Conservation (phyloP, 2,113 vertebrate species). For the Mirounga angustirostris region DNA sequence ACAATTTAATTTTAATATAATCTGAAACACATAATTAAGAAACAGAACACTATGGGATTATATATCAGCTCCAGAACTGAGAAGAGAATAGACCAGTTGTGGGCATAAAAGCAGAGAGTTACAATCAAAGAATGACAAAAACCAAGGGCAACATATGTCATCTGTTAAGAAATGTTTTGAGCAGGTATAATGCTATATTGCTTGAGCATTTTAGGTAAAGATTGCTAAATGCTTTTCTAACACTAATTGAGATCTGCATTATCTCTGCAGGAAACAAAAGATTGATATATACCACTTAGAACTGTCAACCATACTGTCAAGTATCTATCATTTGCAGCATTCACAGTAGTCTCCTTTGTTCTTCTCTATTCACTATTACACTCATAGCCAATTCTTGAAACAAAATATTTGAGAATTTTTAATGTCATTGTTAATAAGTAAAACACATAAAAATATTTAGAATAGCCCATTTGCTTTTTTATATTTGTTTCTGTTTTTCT, state of each 20-base stretch:
- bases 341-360: not conserved
- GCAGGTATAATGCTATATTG: not conserved
- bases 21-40: not conserved
- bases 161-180: not conserved
- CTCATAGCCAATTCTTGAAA: not conserved
- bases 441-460: not conserved
- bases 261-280: conserved; percentile 15
- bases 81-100: not conserved
- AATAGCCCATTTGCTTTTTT: not conserved
- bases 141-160: not conserved
- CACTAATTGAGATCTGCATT: not conserved
- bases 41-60: not conserved
- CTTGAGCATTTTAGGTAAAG: conserved; percentile 22
- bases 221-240: not conserved
- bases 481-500: not conserved
- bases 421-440: not conserved
- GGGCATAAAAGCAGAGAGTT: not conserved
- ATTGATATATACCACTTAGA: not conserved
- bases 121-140: not conserved
- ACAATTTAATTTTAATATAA: not conserved
- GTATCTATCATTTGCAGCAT: not conserved
- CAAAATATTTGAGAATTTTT: not conserved
- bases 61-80: not conserved
- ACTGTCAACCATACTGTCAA: not conserved
- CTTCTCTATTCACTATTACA: not conserved